Evolutionary conservation across 2,113 vertebrate genomes (phyloP).

Genomic region (Kryptolebias marmoratus): DNA sequence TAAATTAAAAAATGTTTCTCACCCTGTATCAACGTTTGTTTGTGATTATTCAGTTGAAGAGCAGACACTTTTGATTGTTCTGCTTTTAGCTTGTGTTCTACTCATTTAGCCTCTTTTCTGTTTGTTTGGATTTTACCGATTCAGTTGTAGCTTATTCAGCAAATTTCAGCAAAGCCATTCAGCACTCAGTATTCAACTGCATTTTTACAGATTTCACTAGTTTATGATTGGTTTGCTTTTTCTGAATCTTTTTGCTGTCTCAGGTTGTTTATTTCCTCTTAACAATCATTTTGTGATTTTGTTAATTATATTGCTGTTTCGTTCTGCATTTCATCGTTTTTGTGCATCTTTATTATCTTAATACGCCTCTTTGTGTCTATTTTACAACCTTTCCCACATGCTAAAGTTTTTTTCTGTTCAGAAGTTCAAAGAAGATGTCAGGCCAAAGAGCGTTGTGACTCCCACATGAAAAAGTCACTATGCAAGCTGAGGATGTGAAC

Average conservation of each 20-base stretch:
- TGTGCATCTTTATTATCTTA: background rate
- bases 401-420: background rate
- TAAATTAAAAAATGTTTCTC: too few species aligned
- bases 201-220: background rate
- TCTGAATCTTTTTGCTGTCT: too few species aligned
- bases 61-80: too few species aligned
- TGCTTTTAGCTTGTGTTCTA: too few species aligned
- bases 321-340: background rate
- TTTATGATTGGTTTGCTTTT: background rate
- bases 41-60: too few species aligned
- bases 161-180: too few species aligned
- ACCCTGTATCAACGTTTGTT: too few species aligned
- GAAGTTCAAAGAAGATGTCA: constrained; percentile 12
- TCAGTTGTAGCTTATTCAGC: too few species aligned
- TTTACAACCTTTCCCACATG: background rate
- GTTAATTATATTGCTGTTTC: background rate
- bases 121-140: too few species aligned
- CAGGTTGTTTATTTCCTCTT: background rate
- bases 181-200: too few species aligned
- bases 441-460: constrained; percentile 15
- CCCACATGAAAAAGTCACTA: constrained; percentile 9
- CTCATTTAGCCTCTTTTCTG: too few species aligned
- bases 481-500: constrained; percentile 23
- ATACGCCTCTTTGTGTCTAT: background rate
- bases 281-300: background rate